phyloP scores from a whole-genome alignment of 2,888 invertebrate species.

The Tetragnatha montana region DNA sequence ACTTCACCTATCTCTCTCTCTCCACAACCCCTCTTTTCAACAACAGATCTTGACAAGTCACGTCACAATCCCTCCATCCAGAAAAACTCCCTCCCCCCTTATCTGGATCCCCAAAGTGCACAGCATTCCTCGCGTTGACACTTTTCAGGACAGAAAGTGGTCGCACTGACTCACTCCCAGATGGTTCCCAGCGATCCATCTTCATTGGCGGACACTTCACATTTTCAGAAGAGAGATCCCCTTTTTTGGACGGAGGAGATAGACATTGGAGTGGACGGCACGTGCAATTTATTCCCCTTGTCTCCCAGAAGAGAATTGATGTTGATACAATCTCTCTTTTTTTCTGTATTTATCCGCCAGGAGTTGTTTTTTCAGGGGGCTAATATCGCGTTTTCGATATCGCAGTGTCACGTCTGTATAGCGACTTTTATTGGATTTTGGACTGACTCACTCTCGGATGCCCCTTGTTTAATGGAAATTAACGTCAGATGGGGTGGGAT shows the following conservation, averaged over 20 bases:
- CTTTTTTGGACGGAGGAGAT: neutral
- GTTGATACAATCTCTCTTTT: slow-evolving; percentile 24
- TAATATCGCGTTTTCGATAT: neutral
- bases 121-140: neutral
- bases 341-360: neutral
- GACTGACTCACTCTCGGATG: neutral
- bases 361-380: neutral
- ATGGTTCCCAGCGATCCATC: slow-evolving; percentile 38
- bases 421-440: neutral
- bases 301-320: neutral
- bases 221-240: slow-evolving; percentile 6
- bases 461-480: neutral
- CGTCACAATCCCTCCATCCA: neutral
- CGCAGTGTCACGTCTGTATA: neutral
- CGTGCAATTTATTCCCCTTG: neutral
- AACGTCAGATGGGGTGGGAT: neutral
- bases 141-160: slow-evolving; percentile 11
- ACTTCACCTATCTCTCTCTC: neutral
- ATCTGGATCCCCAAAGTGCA: neutral
- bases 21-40: neutral
- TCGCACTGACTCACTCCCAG: slow-evolving; percentile 5
- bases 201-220: slow-evolving; percentile 30
- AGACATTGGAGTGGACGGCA: neutral
- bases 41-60: neutral
- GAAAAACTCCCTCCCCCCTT: neutral